Conservation (phyloP, 2,888 invertebrate species). For the Ligdia adustata region DNA sequence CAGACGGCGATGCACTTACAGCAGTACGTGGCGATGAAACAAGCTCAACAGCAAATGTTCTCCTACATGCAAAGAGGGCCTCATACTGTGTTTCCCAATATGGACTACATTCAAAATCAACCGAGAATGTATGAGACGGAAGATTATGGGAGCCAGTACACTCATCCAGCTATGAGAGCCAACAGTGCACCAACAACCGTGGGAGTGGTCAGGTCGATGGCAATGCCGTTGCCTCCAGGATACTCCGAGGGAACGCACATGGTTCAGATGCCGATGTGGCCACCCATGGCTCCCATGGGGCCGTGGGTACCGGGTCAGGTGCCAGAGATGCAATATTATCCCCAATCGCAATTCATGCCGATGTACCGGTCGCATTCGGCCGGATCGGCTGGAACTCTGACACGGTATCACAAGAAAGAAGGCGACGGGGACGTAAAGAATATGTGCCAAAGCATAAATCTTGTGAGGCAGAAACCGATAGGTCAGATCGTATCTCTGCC, state of each 20-base stretch:
- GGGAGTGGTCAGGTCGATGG: slow-evolving; percentile 66
- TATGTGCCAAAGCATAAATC: slow-evolving; percentile 81
- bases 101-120: slow-evolving; percentile 60
- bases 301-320: slow-evolving; percentile 70
- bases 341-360: slow-evolving; percentile 72
- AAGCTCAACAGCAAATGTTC: slow-evolving; percentile 80
- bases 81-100: slow-evolving; percentile 72
- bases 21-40: slow-evolving; percentile 82
- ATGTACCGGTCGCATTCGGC: slow-evolving; percentile 77
- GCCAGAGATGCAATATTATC: slow-evolving; percentile 75
- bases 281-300: slow-evolving; percentile 69
- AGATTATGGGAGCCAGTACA: slow-evolving; percentile 62
- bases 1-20: slow-evolving; percentile 78
- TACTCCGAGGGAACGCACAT: slow-evolving; percentile 67
- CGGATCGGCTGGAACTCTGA: slow-evolving; percentile 76
- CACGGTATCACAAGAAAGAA: slow-evolving; percentile 74
- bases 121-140: slow-evolving; percentile 67
- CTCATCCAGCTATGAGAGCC: slow-evolving; percentile 66
- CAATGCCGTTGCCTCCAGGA: slow-evolving; percentile 56
- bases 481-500: slow-evolving; percentile 77
- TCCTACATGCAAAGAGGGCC: slow-evolving; percentile 73
- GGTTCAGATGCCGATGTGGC: slow-evolving; percentile 76
- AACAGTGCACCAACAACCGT: slow-evolving; percentile 71
- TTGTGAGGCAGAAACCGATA: slow-evolving; percentile 79
- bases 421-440: slow-evolving; percentile 64